Evolutionary conservation across 2,113 vertebrate species (phyloP).

Genomic region (Neomonachus schauinslandi): DNA sequence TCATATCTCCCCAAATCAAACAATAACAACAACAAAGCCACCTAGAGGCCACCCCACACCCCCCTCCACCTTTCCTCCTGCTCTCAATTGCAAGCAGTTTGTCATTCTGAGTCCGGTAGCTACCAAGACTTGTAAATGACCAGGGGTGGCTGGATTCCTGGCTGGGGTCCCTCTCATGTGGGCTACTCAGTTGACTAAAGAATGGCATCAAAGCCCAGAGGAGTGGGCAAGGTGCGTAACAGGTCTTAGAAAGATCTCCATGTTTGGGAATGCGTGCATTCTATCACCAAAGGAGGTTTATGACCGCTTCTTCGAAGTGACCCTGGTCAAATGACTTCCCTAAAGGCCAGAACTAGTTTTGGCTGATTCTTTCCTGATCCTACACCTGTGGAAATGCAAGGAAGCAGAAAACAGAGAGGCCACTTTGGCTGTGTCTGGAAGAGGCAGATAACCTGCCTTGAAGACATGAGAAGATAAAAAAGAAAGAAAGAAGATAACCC

Average conservation of each 20-base stretch:
- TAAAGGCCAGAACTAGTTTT: background rate
- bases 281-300: background rate
- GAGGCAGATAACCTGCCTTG: background rate
- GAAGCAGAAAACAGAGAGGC: background rate
- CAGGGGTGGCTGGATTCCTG: accelerated
- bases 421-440: background rate
- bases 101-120: background rate
- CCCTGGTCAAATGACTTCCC: background rate
- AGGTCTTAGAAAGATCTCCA: background rate
- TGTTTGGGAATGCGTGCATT: background rate
- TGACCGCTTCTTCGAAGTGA: background rate
- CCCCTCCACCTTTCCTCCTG: background rate
- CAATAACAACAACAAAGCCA: background rate
- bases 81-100: background rate
- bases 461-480: background rate
- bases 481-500: background rate
- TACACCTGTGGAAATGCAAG: background rate
- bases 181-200: background rate
- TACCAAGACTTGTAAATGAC: background rate
- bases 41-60: background rate
- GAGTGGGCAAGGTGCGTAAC: background rate
- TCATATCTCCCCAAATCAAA: background rate
- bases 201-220: background rate
- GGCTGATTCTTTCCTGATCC: background rate
- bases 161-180: background rate